Conservation (phyloP, 2,797 vertebrate genomes). For the Malacoctenus gilli region DNA sequence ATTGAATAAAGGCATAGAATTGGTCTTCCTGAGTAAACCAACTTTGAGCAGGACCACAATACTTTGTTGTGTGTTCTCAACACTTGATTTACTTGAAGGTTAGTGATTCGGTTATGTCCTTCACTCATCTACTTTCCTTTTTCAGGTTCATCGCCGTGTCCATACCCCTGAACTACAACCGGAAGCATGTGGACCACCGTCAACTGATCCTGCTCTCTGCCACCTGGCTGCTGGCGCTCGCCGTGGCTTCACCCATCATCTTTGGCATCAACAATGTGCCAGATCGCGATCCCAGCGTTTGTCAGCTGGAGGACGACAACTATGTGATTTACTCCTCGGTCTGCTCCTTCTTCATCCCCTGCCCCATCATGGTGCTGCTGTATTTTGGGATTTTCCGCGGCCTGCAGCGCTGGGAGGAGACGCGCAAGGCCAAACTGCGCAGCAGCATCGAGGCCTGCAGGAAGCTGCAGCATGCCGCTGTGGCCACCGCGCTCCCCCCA, state of each 20-base stretch:
- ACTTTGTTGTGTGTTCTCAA: too few species aligned
- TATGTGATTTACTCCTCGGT: slow-evolving; percentile 93
- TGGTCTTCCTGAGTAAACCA: too few species aligned
- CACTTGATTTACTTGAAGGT: too few species aligned
- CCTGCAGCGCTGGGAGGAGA: slow-evolving; percentile 87
- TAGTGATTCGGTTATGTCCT: too few species aligned
- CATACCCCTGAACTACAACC: slow-evolving; percentile 89
- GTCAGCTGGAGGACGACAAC: slow-evolving; percentile 92
- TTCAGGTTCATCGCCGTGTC: slow-evolving; percentile 93
- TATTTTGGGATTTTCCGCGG: slow-evolving; percentile 91
- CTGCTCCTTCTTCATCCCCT: slow-evolving; percentile 96
- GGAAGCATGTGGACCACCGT: slow-evolving; percentile 87
- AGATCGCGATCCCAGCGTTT: slow-evolving; percentile 84
- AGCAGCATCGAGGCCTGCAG: slow-evolving; percentile 81
- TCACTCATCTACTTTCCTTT: background rate
- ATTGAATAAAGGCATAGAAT: too few species aligned
- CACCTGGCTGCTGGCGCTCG: slow-evolving; percentile 93
- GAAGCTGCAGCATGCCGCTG: slow-evolving; percentile 76
- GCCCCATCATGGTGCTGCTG: slow-evolving; percentile 93
- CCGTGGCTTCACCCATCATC: slow-evolving; percentile 91
- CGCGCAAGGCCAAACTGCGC: slow-evolving; percentile 85
- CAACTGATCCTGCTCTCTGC: slow-evolving; percentile 88
- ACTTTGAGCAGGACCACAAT: too few species aligned
- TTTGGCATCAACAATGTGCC: slow-evolving; percentile 91
- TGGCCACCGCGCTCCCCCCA: slow-evolving; percentile 47